phyloP scores from a whole-genome alignment of 2,888 invertebrate genomes.

The Prosopocoilus inquinatus region DNA sequence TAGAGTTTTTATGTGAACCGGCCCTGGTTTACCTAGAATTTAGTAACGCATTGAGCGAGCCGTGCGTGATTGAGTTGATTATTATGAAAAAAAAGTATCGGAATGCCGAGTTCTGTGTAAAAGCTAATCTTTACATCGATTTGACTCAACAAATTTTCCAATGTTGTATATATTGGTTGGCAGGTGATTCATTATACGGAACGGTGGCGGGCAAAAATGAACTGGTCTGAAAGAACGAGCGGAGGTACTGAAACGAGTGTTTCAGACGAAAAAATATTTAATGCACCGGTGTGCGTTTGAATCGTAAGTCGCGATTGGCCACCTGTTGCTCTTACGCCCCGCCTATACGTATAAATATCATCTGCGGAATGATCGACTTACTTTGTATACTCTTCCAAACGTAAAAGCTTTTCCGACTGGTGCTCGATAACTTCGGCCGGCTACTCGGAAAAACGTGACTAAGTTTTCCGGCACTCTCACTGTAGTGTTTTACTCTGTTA shows the following conservation, averaged over 20 bases:
- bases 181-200: background rate
- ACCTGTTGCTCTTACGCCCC: conserved; percentile 45
- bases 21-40: conserved; percentile 10
- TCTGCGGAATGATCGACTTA: conserved; percentile 35
- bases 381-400: conserved; percentile 41
- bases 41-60: conserved; percentile 1
- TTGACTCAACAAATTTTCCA: conserved; percentile 38
- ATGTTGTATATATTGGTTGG: conserved; percentile 28
- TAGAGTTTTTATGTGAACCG: conserved; percentile 15
- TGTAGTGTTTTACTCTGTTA: background rate
- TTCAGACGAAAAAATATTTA: background rate
- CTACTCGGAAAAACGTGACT: conserved; percentile 22
- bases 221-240: background rate
- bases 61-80: background rate
- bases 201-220: background rate
- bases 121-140: conserved; percentile 23
- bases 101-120: conserved; percentile 13
- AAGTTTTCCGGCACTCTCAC: conserved; percentile 1
- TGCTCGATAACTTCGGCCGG: conserved; percentile 28
- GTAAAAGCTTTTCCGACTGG: conserved; percentile 36
- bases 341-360: conserved; percentile 39
- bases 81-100: conserved; percentile 3
- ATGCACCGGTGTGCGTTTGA: conserved; percentile 11
- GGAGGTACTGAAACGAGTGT: background rate
- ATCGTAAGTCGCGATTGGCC: conserved; percentile 40